Evolutionary conservation across 1,140 invertebrate genomes (phyloP), one percentile per base, ranked within the genome.

Genomic region (Theocolax elegans): DNA sequence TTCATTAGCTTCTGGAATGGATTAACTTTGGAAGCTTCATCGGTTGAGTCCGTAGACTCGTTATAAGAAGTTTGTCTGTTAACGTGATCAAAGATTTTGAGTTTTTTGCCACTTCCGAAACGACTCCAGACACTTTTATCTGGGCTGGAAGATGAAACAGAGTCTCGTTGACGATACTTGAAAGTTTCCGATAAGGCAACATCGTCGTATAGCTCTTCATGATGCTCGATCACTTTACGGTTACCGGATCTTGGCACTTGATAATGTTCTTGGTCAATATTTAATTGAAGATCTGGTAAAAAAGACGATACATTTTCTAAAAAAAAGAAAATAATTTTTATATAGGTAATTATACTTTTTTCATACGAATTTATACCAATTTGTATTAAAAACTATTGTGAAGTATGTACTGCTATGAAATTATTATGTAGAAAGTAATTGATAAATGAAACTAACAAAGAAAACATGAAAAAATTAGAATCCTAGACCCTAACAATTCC

Each of bases 1-100:
- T 71, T 83, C 8, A 83, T 80, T 4, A 84, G 64, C 58, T 80
- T 83, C 53, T 83, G 76, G 19, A 85, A 76, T 1, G 77, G 80
- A 15, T 82, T 84, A n/a, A 79, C 74, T 71, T 76, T 79, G 0
- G 53, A 27, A 1, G 17, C 40, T 3, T 49, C 66, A 23, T 40
- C 44, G 3, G 21, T 4, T 9, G n/a, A 17, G 0, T 42, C 58
- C 0, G 31, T 53, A 8, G 58, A 51, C 1, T 59, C 73, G 17
- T 72, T 71, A 15, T n/a, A 63, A 6, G 66, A 19, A 21, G 40
- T 46, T 49, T 71, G 19, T 9, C 35, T 25, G 13, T 54, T 58
- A 8, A 67, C 25, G 12, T 21, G 27, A 67, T 75, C 9, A 40
- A 75, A 72, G 6, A 70, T 76, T 8, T 77, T 73, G 4, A 44